phyloP scores from a whole-genome alignment of 2,113 vertebrate genomes.

The Odocoileus virginianus region DNA sequence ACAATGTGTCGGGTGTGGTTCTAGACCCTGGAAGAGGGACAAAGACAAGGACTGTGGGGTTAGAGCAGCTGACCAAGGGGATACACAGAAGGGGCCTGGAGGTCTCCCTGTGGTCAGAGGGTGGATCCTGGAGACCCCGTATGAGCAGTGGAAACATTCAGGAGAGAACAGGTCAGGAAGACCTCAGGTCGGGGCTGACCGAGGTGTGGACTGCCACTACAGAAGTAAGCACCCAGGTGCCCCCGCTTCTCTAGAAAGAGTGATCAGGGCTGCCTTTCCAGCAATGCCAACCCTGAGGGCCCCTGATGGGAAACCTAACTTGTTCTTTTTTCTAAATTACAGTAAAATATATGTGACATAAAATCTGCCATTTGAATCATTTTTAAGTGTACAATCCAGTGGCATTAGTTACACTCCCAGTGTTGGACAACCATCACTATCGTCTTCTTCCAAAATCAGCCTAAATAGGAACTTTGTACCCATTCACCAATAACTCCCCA shows the following conservation, averaged over 20 bases:
- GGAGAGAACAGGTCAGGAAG: background rate
- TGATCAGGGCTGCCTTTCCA: background rate
- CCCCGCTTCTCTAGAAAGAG: background rate
- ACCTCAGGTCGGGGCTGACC: too few species aligned
- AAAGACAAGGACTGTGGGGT: background rate
- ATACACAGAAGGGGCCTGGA: too few species aligned
- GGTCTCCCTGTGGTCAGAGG: background rate
- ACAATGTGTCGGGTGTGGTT: rapidly evolving
- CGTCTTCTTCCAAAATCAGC: background rate
- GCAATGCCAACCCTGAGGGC: background rate
- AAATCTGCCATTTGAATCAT: background rate
- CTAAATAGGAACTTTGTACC: background rate
- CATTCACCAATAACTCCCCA: background rate
- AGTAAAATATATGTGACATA: background rate
- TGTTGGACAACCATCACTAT: background rate
- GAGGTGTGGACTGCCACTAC: rapidly evolving
- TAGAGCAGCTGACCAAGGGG: background rate
- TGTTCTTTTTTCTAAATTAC: background rate
- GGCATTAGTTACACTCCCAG: background rate
- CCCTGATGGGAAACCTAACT: background rate
- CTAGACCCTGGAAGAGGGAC: background rate
- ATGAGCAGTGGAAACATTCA: too few species aligned
- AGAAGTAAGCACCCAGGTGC: rapidly evolving
- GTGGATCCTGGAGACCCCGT: background rate
- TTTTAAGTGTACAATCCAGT: background rate